Base-by-base conservation (phyloP, 2,888 invertebrate species). In the Dastarcus helophoroides region DNA sequence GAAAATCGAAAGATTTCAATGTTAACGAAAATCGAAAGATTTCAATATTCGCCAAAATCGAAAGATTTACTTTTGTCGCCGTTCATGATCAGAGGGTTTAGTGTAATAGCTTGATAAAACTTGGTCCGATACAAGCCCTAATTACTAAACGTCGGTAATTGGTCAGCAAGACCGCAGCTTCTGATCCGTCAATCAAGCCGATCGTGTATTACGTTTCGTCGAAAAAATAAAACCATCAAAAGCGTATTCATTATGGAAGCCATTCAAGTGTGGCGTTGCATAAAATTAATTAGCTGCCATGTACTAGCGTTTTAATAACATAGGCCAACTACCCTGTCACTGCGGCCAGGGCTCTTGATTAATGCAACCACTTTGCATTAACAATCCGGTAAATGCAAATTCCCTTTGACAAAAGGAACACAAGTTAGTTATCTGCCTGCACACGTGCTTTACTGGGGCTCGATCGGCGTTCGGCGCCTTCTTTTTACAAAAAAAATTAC, bases 261-360 rank as follows among this genome's bases (percentile, higher is more conserved):
- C 53, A 53, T 58, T 60, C 58, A 56, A 58, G 59, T 59, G 58
- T 58, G 58, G 54, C 55, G 56, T 59, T 60, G 61, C 59, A 60
- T 59, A 60, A 60, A 60, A 61, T 60, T 60, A 61, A 61, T 61
- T 61, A 60, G 58, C 56, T 50, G 53, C 51, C 53, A 49, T 51
- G 52, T 54, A 54, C 55, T 51, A 53, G 53, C 56, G 56, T 55
- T 58, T 56, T 58, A 58, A 56, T 59, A 56, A 58, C 56, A 51
- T 51, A 50, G 53, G 46, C 46, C 47, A 50, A 52, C 52, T 48
- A 50, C 50, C 48, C 54, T 50, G 52, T 51, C 53, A 48, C 50
- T 55, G 54, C 48, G 54, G 53, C 48, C 51, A 52, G 53, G 53
- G 51, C 54, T 51, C 54, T 52, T 56, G 59, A 59, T 60, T 58